Conservation (phyloP, 2,113 vertebrate genomes). For the Anhinga anhinga region DNA sequence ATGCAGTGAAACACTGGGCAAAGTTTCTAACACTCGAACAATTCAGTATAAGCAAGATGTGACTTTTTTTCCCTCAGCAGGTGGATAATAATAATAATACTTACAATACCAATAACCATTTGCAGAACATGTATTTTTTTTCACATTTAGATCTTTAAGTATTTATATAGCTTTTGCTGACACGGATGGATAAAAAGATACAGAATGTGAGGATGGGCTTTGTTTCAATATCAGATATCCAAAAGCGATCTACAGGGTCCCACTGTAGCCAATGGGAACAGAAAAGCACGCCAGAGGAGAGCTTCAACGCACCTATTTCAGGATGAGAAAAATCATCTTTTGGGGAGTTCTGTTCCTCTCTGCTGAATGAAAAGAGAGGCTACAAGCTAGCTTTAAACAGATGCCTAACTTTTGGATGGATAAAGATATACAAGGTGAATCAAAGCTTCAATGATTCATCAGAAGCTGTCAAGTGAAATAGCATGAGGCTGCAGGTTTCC, state of each 20-base stretch:
- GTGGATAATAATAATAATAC: background rate
- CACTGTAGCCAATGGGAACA: background rate
- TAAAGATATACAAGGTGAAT: background rate
- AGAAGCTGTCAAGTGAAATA: background rate
- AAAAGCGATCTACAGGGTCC: background rate
- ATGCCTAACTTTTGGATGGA: background rate
- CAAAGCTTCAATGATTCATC: background rate
- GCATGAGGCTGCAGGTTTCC: background rate
- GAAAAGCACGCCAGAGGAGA: background rate
- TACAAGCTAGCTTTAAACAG: background rate
- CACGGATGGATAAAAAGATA: background rate
- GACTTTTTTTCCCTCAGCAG: background rate
- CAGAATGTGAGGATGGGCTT: background rate
- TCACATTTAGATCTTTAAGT: slow-evolving; percentile 4
- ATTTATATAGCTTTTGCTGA: background rate
- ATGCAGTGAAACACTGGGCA: background rate
- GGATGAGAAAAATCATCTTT: background rate
- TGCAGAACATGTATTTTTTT: background rate
- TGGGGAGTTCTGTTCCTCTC: background rate
- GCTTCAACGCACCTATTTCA: background rate
- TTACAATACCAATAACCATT: slow-evolving; percentile 8
- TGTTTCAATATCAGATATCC: background rate
- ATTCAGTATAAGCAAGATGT: background rate
- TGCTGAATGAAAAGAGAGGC: background rate
- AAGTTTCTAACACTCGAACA: background rate